Conservation (phyloP, 30 jellyfish, hydroid and myxozoan genomes). For the Pseudorhiza aurosa region DNA sequence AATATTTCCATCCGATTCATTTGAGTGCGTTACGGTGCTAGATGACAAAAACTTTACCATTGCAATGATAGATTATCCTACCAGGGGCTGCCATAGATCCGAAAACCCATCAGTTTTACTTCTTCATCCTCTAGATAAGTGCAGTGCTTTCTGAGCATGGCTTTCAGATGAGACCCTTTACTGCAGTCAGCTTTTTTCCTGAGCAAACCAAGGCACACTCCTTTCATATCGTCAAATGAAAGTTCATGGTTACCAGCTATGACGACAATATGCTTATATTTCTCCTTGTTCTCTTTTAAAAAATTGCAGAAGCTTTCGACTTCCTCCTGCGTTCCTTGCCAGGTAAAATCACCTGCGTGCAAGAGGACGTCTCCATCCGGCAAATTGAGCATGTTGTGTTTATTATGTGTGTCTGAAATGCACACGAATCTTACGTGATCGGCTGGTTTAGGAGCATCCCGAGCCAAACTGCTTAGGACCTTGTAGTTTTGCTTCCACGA, state of each 20-base stretch:
- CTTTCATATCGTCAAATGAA: slow-evolving; percentile 68
- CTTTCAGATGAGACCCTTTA: slow-evolving; percentile 39
- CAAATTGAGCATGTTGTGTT: slow-evolving; percentile 28
- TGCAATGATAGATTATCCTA: neutral
- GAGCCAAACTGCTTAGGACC: neutral
- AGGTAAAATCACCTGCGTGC: slow-evolving; percentile 93
- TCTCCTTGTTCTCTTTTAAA: slow-evolving; percentile 24
- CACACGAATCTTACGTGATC: slow-evolving; percentile 85
- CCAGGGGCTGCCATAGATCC: slow-evolving; percentile 97
- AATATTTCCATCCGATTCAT: too few species aligned
- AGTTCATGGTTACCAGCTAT: slow-evolving; percentile 98
- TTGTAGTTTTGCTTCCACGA: slow-evolving; percentile 45
- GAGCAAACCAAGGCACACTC: slow-evolving; percentile 41
- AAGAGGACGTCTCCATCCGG: slow-evolving; percentile 91
- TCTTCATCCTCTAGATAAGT: slow-evolving; percentile 77
- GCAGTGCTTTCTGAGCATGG: slow-evolving; percentile 69
- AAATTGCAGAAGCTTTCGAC: slow-evolving; percentile 64
- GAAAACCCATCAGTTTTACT: slow-evolving; percentile 63
- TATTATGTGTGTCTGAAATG: slow-evolving; percentile 96
- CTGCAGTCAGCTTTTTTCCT: slow-evolving; percentile 36
- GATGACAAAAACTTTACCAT: too few species aligned
- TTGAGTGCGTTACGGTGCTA: too few species aligned
- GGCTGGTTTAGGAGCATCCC: slow-evolving; percentile 23
- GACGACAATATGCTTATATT: slow-evolving; percentile 78
- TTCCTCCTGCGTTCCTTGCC: slow-evolving; percentile 70